A percentile compares a stretch with the other conserved stretches of the same genome.
Conservation (phyloP, 2,888 invertebrate genomes). For the Ormyrus thymus region DNA sequence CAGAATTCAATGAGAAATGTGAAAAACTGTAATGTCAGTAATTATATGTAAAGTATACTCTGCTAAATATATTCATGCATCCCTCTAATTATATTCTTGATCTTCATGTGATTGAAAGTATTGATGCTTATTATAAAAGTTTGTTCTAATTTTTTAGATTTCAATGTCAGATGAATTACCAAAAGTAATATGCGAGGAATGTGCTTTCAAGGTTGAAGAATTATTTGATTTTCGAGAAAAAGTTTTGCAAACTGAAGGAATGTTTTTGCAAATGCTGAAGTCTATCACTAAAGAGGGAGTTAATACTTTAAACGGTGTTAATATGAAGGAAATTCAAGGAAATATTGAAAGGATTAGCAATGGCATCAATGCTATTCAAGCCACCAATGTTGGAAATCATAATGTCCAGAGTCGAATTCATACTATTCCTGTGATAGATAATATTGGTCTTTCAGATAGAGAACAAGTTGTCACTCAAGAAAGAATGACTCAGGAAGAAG, state of each 20-base stretch:
- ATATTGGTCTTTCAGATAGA: slow-evolving; percentile 68
- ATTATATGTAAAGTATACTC: too few species aligned
- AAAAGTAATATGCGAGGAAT: slow-evolving; percentile 79
- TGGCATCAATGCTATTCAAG: slow-evolving; percentile 63
- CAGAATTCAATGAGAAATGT: too few species aligned
- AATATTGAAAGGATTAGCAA: slow-evolving; percentile 63
- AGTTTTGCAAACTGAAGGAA: slow-evolving; percentile 77
- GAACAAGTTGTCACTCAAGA: slow-evolving; percentile 70
- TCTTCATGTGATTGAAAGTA: too few species aligned
- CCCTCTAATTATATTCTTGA: too few species aligned
- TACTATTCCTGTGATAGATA: slow-evolving; percentile 69
- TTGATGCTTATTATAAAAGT: too few species aligned
- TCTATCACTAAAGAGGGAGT: slow-evolving; percentile 65
- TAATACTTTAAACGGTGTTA: slow-evolving; percentile 62
- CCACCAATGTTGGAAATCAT: slow-evolving; percentile 44
- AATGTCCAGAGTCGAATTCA: slow-evolving; percentile 63
- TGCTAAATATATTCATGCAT: too few species aligned
- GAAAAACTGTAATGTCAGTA: too few species aligned
- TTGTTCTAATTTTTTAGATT: slow-evolving; percentile 73
- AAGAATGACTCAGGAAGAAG: slow-evolving; percentile 66
- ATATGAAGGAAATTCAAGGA: slow-evolving; percentile 63
- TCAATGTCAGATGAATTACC: slow-evolving; percentile 78
- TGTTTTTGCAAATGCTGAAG: slow-evolving; percentile 75
- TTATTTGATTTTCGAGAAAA: slow-evolving; percentile 78
- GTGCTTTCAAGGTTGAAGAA: slow-evolving; percentile 78